A percentile compares a stretch with the other conserved stretches of the same genome.
These are phyloP conservation scores for Herpetotheres cachinnans DNA, from an alignment of 2,113 vertebrate genomes.

Conservation along the genomic window DNA sequence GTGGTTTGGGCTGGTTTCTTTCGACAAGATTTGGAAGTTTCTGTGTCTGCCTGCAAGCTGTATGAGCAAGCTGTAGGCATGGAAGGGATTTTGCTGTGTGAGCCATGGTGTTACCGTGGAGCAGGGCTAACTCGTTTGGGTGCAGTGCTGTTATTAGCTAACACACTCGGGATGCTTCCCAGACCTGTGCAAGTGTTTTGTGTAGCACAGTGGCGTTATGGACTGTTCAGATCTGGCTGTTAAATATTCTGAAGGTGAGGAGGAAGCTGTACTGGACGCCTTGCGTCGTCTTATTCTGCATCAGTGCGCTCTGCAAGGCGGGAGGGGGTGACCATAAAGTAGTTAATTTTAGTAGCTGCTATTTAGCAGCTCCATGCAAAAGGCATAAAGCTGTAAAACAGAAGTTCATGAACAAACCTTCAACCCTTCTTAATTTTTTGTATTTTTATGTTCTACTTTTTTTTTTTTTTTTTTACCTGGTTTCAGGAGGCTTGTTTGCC, in stretches of 20 bases:
- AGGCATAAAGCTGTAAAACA: neutral
- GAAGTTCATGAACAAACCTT: neutral
- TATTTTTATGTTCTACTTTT: neutral
- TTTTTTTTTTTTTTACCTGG: neutral
- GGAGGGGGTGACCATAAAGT: neutral
- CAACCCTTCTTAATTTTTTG: neutral
- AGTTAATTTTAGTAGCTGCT: neutral
- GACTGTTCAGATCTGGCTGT: neutral
- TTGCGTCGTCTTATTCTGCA: neutral
- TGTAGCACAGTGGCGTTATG: neutral
- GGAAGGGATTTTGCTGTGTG: neutral
- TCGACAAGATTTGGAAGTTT: neutral
- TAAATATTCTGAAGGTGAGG: neutral
- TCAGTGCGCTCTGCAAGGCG: accelerated
- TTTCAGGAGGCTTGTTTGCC: neutral
- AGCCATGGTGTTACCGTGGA: neutral
- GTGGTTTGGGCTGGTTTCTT: accelerated
- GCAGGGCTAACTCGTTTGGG: neutral
- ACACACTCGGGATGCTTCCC: accelerated
- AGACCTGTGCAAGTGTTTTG: neutral
- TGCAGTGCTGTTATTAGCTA: neutral
- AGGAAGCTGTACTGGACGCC: neutral
- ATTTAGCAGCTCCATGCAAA: neutral
- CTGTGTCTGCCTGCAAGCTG: neutral
- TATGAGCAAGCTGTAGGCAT: accelerated